phyloP scores from a whole-genome alignment of 2,888 invertebrate genomes.

The Aplocera efformata region DNA sequence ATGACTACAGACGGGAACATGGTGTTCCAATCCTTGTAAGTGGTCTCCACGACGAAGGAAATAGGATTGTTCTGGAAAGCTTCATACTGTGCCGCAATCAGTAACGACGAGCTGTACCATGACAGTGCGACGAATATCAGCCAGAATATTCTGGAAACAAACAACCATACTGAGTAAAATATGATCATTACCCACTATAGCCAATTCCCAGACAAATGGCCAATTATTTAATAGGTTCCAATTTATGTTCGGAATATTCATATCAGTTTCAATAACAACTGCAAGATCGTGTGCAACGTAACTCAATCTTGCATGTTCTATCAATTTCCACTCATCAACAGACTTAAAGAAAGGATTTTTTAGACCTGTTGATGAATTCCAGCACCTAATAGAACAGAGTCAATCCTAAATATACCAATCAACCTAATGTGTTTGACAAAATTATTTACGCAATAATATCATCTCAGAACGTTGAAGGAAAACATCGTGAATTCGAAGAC shows the following conservation, averaged over 20 bases:
- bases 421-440: too few species aligned
- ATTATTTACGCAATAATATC: too few species aligned
- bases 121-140: conserved; percentile 78
- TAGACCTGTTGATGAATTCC: too few species aligned
- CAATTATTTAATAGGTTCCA: conserved; percentile 3
- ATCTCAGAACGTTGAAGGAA: too few species aligned
- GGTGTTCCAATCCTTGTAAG: conserved; percentile 87
- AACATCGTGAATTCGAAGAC: too few species aligned
- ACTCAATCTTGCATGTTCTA: conserved; percentile 6
- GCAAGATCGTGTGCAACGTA: conserved; percentile 9
- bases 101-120: conserved; percentile 80
- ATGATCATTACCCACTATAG: conserved; percentile 11
- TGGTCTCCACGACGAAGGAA: conserved; percentile 89
- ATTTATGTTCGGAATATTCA: conserved; percentile 6
- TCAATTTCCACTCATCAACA: too few species aligned
- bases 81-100: conserved; percentile 81
- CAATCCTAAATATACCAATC: too few species aligned
- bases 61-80: conserved; percentile 86
- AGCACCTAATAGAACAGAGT: too few species aligned
- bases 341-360: too few species aligned
- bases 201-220: not conserved
- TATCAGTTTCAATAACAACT: conserved; percentile 14
- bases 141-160: conserved; percentile 82
- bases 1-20: conserved; percentile 86
- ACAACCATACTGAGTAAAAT: too few species aligned